Base-by-base conservation (phyloP, 2,113 vertebrate species). In the Plectropomus leopardus region DNA sequence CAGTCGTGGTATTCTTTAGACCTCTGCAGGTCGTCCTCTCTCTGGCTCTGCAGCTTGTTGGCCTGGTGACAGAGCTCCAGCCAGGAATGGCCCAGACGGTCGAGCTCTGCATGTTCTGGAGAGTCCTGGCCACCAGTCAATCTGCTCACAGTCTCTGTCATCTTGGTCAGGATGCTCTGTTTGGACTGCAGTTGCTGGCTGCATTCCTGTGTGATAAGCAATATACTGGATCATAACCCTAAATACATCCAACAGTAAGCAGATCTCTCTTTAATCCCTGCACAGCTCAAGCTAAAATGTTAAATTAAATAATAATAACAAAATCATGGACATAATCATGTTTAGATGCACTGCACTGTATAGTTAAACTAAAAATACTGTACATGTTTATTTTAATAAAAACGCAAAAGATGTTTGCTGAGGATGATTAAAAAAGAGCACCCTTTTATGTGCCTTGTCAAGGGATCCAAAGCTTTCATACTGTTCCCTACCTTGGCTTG, bases 21-120 rank as follows among this genome's bases (percentile, higher is more conserved):
- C 78, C 96, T 95, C 89, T 96, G 97, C 28, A 98, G 95, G 80
- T 98, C 98, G 80, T 96, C 95, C 75, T 98, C 96, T 69, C 96
- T 95, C 90, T 97, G 95, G n/a, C 86, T 80, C 58, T 97, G 94
- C 54, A 99, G 95, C 70, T 89, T 92, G 61, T 94, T 94, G 24
- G 95, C 90, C 86, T 98, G 96, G 78, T 95, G 95, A 69, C 97
- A 98, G 53, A 99, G 95, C 24, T 98, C 98, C 15, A 96, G 86
- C 97, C 98, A 99, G 65, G 96, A 94, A 40, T 95, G 95, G 76
- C 94, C 96, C 73, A 99, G 86, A 7, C 95, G 96, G 44, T 88
- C 95, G 16, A 97, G 93, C 85, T 98, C 97, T 34, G 95, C 94
- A 48, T 97, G 96, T 66, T 98, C 98, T 16, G 97, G 94, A 14